Conservation (phyloP, 30 jellyfish, hydroid and myxozoan genomes). For the Hydractinia symbiolongicarpus region DNA sequence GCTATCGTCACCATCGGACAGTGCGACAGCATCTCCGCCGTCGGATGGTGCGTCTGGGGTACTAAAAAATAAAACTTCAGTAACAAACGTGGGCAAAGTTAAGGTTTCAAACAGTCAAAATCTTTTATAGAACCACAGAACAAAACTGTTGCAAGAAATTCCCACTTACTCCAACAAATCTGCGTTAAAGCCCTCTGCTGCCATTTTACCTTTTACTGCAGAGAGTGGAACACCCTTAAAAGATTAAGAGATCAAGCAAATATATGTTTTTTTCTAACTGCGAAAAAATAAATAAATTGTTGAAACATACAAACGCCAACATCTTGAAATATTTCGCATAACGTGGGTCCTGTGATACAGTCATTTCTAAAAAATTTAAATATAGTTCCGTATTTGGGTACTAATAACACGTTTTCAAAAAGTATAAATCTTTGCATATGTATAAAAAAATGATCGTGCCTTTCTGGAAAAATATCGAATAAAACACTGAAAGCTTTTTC, state of each 20-base stretch:
- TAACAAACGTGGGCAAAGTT: too few relatives aligned
- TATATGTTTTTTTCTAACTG: background rate
- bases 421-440: too few relatives aligned
- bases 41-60: constrained; percentile 89
- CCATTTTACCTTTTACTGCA: constrained; percentile 68
- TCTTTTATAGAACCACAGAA: background rate
- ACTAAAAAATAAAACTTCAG: constrained; percentile 19
- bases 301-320: constrained; percentile 50
- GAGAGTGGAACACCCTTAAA: constrained; percentile 82
- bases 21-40: constrained; percentile 13
- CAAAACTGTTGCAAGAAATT: background rate
- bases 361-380: constrained; percentile 36
- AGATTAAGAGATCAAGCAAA: background rate
- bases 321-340: constrained; percentile 59
- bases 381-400: background rate
- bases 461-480: too few relatives aligned
- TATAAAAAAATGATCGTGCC: too few relatives aligned
- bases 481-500: too few relatives aligned
- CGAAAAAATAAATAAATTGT: background rate
- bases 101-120: constrained; percentile 1
- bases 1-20: constrained; percentile 25
- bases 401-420: too few relatives aligned
- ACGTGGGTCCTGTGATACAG: constrained; percentile 78
- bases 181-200: constrained; percentile 77
- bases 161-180: constrained; percentile 65